A percentile compares a stretch with the other conserved stretches of the same genome.
phyloP scores from a whole-genome alignment of 35 echinoderm and acorn worm species.

The Acanthaster planci region DNA sequence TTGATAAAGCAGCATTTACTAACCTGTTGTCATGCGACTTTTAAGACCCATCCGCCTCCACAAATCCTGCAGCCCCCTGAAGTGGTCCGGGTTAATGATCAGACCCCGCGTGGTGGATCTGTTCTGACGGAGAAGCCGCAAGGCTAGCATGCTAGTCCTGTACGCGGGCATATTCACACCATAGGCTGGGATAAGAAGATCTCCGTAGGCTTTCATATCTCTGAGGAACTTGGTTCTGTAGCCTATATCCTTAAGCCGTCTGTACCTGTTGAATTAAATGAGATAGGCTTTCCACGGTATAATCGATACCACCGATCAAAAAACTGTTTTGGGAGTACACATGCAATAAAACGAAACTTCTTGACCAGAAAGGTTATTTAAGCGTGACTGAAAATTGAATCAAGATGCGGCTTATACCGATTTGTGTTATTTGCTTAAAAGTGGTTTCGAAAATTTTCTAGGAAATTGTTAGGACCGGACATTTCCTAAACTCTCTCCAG shows the following conservation, averaged over 20 bases:
- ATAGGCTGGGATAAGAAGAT: not conserved
- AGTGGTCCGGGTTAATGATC: constrained; percentile 11
- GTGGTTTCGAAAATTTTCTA: too few species aligned
- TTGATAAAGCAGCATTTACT: too few species aligned
- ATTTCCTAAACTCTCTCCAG: too few species aligned
- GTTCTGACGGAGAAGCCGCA: not conserved
- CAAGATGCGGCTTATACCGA: too few species aligned
- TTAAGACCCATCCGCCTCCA: not conserved
- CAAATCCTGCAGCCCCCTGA: not conserved
- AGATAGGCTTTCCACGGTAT: not conserved
- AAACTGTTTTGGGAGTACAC: too few species aligned
- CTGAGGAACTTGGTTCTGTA: not conserved
- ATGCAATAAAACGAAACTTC: too few species aligned
- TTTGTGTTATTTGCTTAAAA: too few species aligned
- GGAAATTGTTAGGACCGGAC: too few species aligned
- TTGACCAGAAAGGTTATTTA: too few species aligned
- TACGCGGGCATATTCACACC: not conserved
- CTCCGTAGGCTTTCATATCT: not conserved
- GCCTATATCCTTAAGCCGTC: not conserved
- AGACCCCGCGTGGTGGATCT: not conserved
- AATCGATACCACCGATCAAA: too few species aligned
- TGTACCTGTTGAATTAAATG: not conserved
- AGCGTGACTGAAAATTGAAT: too few species aligned
- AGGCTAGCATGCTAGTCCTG: not conserved
- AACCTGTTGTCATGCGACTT: constrained; percentile 13